Conservation (phyloP, 2,888 invertebrate genomes). For the Herminia tarsipennalis region DNA sequence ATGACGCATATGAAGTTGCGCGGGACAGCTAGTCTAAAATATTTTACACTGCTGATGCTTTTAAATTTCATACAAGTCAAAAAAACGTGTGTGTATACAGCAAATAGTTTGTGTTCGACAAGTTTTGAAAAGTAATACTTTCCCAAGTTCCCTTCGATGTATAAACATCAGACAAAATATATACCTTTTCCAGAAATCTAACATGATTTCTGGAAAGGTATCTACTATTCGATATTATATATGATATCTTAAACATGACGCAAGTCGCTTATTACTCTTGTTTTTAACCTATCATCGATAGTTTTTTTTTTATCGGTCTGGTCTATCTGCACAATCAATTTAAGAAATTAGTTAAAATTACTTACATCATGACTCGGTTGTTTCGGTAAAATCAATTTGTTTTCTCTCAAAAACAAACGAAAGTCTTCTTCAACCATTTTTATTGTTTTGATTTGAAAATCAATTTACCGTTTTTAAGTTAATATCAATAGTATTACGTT, state of each 20-base stretch:
- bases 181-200: too few species aligned
- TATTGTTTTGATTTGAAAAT: not conserved
- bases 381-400: conserved; percentile 45
- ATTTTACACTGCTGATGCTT: too few species aligned
- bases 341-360: conserved; percentile 9
- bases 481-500: conserved; percentile 12
- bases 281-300: not conserved
- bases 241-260: not conserved
- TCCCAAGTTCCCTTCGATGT: too few species aligned
- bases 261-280: not conserved
- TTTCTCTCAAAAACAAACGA: conserved; percentile 21
- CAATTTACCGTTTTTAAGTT: not conserved
- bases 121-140: too few species aligned
- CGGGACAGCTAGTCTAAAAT: too few species aligned
- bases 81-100: too few species aligned
- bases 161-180: too few species aligned
- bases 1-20: too few species aligned
- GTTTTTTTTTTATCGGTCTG: not conserved
- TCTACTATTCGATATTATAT: not conserved
- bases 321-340: too few species aligned
- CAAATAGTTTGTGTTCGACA: too few species aligned
- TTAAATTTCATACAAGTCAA: too few species aligned
- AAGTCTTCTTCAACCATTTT: conserved; percentile 17
- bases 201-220: not conserved
- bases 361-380: conserved; percentile 61